Percentiles rank a stretch among this genome's conserved stretches.
These are phyloP conservation scores for Peucedramus taeniatus DNA, from an alignment of 2,113 vertebrate genomes.

Conservation along the genomic window DNA sequence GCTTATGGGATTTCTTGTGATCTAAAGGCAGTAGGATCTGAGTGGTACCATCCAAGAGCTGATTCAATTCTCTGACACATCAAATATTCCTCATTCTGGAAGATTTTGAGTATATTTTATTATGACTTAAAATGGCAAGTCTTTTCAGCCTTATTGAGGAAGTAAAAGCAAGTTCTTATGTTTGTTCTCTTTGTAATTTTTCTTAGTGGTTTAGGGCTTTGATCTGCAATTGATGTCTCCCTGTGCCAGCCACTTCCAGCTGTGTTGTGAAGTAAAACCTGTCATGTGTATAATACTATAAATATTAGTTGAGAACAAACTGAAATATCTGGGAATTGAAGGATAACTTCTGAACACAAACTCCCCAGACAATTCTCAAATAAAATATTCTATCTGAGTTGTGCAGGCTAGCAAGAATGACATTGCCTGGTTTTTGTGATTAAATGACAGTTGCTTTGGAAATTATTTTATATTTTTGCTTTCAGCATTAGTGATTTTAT, in stretches of 20 bases:
- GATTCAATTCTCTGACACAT: not conserved
- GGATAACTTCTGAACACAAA: not conserved
- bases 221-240: not conserved
- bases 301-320: not conserved
- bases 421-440: not conserved
- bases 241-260: slow-evolving; percentile 4
- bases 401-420: not conserved
- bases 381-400: not conserved
- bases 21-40: not conserved
- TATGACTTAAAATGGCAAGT: not conserved
- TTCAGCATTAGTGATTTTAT: not conserved
- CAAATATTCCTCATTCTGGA: not conserved
- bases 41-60: not conserved
- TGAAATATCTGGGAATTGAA: not conserved
- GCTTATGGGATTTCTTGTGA: not conserved
- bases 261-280: slow-evolving; percentile 1
- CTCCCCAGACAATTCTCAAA: not conserved
- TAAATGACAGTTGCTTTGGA: not conserved
- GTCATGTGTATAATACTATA: not conserved
- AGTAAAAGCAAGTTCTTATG: not conserved
- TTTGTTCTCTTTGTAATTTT: not conserved
- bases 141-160: not conserved
- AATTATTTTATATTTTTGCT: not conserved
- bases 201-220: slow-evolving; percentile 4
- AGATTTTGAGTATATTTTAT: not conserved